Conservation (phyloP, 1,140 invertebrate species). For the Laupala kohalensis region DNA sequence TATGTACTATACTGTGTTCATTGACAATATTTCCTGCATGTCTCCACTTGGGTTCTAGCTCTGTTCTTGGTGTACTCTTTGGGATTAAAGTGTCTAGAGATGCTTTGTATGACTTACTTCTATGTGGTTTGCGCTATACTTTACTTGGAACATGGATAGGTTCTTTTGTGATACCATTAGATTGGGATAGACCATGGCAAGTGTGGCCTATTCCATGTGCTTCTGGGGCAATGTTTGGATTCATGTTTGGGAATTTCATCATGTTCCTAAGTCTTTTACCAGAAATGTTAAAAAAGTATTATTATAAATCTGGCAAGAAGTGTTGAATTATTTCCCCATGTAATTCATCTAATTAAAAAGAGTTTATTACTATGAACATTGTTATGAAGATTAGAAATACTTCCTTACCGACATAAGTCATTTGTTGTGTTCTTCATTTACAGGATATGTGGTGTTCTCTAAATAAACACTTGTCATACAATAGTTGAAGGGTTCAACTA, state of each 20-base stretch:
- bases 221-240: conserved; percentile 52
- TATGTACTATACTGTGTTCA: conserved; percentile 46
- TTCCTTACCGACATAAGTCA: no score
- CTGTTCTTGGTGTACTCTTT: conserved; percentile 36
- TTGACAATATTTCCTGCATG: conserved; percentile 51
- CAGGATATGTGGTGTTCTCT: no score
- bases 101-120: conserved; percentile 23
- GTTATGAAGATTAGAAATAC: no score
- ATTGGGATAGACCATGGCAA: conserved; percentile 88
- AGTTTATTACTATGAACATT: no score
- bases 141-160: conserved; percentile 78
- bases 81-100: conserved; percentile 31
- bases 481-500: no score
- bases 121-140: conserved; percentile 21
- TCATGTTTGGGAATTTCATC: conserved; percentile 18
- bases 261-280: neutral
- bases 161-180: conserved; percentile 73
- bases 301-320: neutral
- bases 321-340: no score
- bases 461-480: no score
- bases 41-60: conserved; percentile 43
- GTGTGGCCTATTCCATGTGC: conserved; percentile 65
- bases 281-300: neutral
- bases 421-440: no score
- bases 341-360: no score